Conservation (phyloP, 2,113 vertebrate species). For the Indicator indicator region DNA sequence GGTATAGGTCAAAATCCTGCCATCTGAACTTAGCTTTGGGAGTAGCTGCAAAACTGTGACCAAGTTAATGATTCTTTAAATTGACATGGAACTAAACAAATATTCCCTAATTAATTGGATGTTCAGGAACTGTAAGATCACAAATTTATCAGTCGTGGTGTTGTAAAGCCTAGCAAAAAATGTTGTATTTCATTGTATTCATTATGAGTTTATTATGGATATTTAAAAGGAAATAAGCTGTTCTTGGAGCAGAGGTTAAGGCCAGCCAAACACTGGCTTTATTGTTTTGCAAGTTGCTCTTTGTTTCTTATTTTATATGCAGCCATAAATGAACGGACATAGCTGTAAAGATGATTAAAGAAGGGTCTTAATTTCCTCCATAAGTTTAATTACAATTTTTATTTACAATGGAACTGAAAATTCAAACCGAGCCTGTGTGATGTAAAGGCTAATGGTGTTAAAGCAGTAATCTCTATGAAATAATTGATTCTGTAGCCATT, state of each 20-base stretch:
- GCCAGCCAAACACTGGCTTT: background rate
- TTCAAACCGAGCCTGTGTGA: background rate
- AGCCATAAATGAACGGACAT: background rate
- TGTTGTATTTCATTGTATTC: fast-evolving
- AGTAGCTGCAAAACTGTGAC: background rate
- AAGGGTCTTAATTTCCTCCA: background rate
- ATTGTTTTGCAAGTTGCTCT: background rate
- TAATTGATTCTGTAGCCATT: constrained; percentile 1
- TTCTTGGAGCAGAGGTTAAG: background rate
- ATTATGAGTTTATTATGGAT: background rate
- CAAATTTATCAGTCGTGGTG: fast-evolving
- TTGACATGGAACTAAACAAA: background rate
- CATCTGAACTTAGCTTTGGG: background rate
- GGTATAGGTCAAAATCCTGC: background rate
- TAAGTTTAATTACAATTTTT: too few relatives aligned
- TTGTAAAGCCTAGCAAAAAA: background rate
- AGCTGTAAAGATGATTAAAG: constrained; percentile 30
- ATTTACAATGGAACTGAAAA: background rate
- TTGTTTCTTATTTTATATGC: background rate
- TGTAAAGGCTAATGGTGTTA: background rate
- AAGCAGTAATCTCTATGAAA: background rate
- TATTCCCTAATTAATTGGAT: background rate
- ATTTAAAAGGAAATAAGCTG: background rate
- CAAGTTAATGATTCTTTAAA: background rate
- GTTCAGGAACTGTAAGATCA: background rate